Base-by-base conservation (phyloP, 2,888 invertebrate species). In the Eupithecia inturbata region DNA sequence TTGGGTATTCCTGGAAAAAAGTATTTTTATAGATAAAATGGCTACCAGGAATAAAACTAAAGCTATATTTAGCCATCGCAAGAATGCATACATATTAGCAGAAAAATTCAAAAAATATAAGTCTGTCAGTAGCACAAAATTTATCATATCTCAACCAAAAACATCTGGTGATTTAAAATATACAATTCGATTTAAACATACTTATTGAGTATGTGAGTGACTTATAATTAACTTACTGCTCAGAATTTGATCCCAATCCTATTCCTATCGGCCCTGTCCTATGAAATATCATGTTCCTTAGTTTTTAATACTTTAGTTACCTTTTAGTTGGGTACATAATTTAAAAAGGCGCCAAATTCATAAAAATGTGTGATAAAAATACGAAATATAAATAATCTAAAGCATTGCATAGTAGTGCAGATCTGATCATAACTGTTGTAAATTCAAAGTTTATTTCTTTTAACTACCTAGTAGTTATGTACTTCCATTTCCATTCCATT, bases 1-100 rank as follows among this genome's bases (percentile, higher is more conserved):
- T 0, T 94, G 93, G 93, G 95, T 95, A 26, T 93, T 92, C 80
- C 81, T 95, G 75, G 93, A 93, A 77, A 94, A 92, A 86, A 91
- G 90, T 82, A 79, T 82, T 79, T 92, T 93, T 76, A 89, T 95
- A 78, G 95, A 95, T 79, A 91, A 91, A 86, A 95, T 95, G 95
- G 92, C 91, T 41, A 78, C 86, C 5, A 91, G 83, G 80, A 92
- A 90, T 49, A 92, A 93, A 83, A 88, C 84, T 6, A 90, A 86
- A 82, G 94, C 94, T 74, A 82, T 93, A 60, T 94, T 87, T 77
- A 94, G 84, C 78, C 88, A 92, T 74, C 89, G 93, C 78, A 92
- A 91, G 82, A 91, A 89, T 57, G 83, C 87, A 5, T 94, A 86
- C 81, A 90, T 94, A 70, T 87, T 92, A 79, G 87, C 88, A 66